These are phyloP conservation scores for Halichondria panicea DNA, from an alignment of 37 sponge, comb jelly and placozoan species.

Conservation along the genomic window DNA sequence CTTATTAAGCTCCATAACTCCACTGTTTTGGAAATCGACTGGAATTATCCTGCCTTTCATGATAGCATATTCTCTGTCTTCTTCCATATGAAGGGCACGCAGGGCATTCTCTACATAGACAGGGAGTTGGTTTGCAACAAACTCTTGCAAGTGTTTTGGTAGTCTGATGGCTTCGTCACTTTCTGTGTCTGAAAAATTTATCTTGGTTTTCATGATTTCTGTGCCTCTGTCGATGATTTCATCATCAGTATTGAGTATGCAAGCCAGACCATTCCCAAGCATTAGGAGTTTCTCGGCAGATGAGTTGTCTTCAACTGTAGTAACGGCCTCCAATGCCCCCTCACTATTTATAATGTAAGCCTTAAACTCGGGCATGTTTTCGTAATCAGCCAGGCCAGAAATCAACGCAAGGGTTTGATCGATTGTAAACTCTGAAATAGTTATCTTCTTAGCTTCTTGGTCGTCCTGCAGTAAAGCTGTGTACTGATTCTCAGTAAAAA, in stretches of 20 bases:
- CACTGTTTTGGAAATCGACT: conserved; percentile 26
- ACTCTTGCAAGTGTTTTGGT: background rate
- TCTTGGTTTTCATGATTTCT: background rate
- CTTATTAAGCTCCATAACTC: conserved; percentile 18
- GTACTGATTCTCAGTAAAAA: background rate
- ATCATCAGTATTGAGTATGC: background rate
- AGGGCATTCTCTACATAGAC: conserved; percentile 11
- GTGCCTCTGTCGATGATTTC: background rate
- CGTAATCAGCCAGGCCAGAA: background rate
- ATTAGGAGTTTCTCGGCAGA: background rate
- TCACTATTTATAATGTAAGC: background rate
- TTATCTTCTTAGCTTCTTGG: background rate
- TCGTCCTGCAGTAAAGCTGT: background rate
- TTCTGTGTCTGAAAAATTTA: background rate
- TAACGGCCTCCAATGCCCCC: background rate
- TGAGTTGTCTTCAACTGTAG: background rate
- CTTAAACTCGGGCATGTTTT: background rate
- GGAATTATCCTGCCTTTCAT: conserved; percentile 13
- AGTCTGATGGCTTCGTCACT: background rate
- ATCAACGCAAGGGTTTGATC: background rate
- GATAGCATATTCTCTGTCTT: conserved; percentile 16
- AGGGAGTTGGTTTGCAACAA: conserved; percentile 6
- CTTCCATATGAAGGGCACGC: conserved; percentile 2
- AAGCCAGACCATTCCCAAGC: background rate
- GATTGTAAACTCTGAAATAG: background rate